phyloP scores from a whole-genome alignment of 2,888 invertebrate species.

The Drosophila mulleri region DNA sequence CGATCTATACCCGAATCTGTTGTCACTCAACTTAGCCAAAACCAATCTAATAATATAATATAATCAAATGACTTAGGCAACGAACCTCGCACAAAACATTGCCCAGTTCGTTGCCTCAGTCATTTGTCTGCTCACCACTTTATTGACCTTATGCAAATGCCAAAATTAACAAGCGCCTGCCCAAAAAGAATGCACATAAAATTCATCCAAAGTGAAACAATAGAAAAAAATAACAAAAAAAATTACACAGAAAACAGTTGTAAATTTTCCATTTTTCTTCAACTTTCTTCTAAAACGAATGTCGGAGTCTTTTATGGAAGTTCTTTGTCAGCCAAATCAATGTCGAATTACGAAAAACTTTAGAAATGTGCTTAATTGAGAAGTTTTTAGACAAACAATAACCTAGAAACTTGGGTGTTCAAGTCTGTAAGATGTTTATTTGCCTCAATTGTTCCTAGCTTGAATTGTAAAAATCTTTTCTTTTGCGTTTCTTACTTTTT shows the following conservation, averaged over 20 bases:
- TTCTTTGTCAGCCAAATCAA: constrained; percentile 15
- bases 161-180: constrained; percentile 2
- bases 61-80: constrained; percentile 22
- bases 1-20: too few relatives aligned
- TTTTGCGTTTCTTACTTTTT: neutral
- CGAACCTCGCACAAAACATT: constrained; percentile 7
- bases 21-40: too few relatives aligned
- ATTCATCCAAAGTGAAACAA: neutral
- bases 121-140: constrained; percentile 31
- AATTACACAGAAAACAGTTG: neutral
- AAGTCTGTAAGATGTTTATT: neutral
- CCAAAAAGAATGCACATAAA: constrained; percentile 26
- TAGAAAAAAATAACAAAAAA: constrained; percentile 2
- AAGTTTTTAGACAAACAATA: neutral
- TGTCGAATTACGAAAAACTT: neutral
- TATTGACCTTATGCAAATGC: constrained; percentile 9
- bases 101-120: constrained; percentile 53
- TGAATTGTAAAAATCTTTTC: neutral
- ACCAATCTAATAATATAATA: constrained; percentile 4
- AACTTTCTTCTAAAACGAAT: constrained; percentile 18
- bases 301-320: constrained; percentile 6
- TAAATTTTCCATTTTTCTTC: neutral
- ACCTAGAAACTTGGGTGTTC: constrained; percentile 6
- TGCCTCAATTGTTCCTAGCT: neutral
- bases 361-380: constrained; percentile 4